These are phyloP conservation scores for Natator depressus DNA, from an alignment of 2,113 vertebrate species.

Conservation along the genomic window DNA sequence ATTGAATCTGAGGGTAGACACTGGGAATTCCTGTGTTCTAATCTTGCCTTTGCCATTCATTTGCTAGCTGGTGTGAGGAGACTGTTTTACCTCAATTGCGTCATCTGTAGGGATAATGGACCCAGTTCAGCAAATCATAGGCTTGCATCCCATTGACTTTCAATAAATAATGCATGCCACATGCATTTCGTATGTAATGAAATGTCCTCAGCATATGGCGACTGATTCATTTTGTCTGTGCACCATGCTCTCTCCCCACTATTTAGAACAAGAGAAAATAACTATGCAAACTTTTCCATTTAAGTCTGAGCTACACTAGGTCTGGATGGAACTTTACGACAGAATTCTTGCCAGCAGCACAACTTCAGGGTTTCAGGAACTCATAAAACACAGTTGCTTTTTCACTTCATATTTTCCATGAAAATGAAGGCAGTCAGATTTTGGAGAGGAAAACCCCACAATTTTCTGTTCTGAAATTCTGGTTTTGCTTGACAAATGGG, in stretches of 20 bases:
- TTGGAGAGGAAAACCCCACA: not conserved
- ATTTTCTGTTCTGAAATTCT: not conserved
- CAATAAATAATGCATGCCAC: not conserved
- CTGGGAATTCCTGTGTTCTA: not conserved
- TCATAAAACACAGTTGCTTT: conserved; percentile 17
- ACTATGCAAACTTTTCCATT: not conserved
- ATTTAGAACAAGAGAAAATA: conserved; percentile 11
- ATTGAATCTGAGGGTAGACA: accelerated
- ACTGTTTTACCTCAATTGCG: not conserved
- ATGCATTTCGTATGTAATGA: not conserved
- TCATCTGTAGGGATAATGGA: not conserved
- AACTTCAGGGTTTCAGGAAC: conserved; percentile 3
- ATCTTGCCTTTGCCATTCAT: not conserved
- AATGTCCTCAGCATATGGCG: not conserved
- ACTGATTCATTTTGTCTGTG: not conserved
- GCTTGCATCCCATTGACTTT: not conserved
- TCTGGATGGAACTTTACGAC: conserved; percentile 4
- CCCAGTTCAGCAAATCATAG: not conserved
- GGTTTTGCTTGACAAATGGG: conserved; percentile 2
- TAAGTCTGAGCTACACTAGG: not conserved
- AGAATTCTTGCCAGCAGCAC: not conserved
- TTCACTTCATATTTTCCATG: conserved; percentile 29
- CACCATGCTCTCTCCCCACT: not conserved
- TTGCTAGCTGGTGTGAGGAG: not conserved
- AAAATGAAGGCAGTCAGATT: conserved; percentile 14